Percentiles rank a stretch among this genome's conserved stretches.
Evolutionary conservation across 2,113 vertebrate genomes (phyloP).

Genomic region (Stigmatopora nigra): DNA sequence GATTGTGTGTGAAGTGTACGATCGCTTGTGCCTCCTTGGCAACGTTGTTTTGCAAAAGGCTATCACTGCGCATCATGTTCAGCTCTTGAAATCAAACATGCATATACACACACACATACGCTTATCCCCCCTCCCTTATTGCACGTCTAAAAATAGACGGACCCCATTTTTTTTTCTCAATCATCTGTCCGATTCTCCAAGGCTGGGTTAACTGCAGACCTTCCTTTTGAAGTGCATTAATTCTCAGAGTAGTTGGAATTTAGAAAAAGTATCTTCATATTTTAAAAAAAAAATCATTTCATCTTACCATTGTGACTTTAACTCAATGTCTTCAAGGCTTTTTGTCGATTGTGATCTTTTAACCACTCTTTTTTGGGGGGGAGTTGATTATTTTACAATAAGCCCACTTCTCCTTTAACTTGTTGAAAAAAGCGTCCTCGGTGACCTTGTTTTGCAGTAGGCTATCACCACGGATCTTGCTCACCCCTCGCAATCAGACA

Average conservation of each 20-base stretch:
- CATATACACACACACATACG: slow-evolving; percentile 5
- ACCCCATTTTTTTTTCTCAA: slow-evolving; percentile 49
- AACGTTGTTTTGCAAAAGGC: slow-evolving; percentile 52
- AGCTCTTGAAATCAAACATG: slow-evolving; percentile 43
- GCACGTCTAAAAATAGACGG: slow-evolving; percentile 56
- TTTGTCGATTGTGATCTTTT: not conserved
- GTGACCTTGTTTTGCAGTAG: slow-evolving; percentile 49
- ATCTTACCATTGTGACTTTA: not conserved
- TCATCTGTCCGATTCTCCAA: slow-evolving; percentile 58
- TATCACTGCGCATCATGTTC: slow-evolving; percentile 59
- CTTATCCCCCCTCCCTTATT: slow-evolving; percentile 45
- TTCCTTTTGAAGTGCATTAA: slow-evolving; percentile 34
- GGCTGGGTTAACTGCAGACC: slow-evolving; percentile 56
- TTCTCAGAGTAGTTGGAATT: not conserved
- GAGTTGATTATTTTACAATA: not conserved
- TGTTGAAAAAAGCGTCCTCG: not conserved
- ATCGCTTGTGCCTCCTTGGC: slow-evolving; percentile 43
- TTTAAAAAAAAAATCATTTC: not conserved
- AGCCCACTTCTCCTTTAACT: not conserved
- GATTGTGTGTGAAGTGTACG: slow-evolving; percentile 48
- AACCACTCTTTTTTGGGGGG: not conserved
- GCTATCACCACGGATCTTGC: slow-evolving; percentile 56
- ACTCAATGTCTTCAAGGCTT: not conserved
- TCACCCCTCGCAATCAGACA: slow-evolving; percentile 51
- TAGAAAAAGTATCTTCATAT: not conserved